These are phyloP conservation scores for Clunio marinus DNA, from an alignment of 2,888 invertebrate genomes.

Conservation along the genomic window DNA sequence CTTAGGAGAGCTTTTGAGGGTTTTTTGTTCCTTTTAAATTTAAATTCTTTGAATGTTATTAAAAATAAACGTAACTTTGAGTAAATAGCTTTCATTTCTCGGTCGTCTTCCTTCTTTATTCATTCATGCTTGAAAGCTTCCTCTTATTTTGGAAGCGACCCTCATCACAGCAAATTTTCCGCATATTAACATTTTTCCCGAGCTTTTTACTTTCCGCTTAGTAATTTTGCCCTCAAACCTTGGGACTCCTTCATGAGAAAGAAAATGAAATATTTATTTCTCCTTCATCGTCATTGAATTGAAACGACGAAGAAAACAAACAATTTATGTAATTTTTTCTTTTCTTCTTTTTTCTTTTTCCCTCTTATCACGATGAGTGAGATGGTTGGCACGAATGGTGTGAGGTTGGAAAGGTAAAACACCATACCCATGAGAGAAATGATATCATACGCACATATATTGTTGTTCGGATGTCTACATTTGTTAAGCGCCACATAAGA, in stretches of 20 bases:
- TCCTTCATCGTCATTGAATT: constrained; percentile 13
- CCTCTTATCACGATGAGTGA: background rate
- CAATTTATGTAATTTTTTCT: constrained; percentile 33
- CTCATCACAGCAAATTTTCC: constrained; percentile 38
- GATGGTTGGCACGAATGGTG: too few relatives aligned
- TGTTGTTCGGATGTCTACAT: background rate
- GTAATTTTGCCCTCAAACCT: background rate
- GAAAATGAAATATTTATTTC: constrained; percentile 16
- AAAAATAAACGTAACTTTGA: constrained; percentile 21
- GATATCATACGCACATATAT: background rate
- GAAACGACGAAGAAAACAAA: constrained; percentile 13
- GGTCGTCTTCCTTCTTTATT: constrained; percentile 20
- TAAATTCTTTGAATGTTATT: constrained; percentile 21
- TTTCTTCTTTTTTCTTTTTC: background rate
- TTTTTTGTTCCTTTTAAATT: constrained; percentile 10
- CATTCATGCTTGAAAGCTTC: constrained; percentile 16
- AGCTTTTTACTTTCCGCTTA: background rate
- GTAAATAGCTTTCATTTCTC: constrained; percentile 23
- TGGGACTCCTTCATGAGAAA: background rate
- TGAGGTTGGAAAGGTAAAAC: constrained; percentile 14
- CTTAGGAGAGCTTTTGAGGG: background rate
- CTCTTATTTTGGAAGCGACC: constrained; percentile 17
- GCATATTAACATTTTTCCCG: constrained; percentile 37
- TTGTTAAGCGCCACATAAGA: constrained; percentile 13
- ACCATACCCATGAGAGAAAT: background rate